Evolutionary conservation across 2,888 invertebrate genomes (phyloP), one percentile per base, ranked within the genome.

Genomic region (Chydorus sphaericus): DNA sequence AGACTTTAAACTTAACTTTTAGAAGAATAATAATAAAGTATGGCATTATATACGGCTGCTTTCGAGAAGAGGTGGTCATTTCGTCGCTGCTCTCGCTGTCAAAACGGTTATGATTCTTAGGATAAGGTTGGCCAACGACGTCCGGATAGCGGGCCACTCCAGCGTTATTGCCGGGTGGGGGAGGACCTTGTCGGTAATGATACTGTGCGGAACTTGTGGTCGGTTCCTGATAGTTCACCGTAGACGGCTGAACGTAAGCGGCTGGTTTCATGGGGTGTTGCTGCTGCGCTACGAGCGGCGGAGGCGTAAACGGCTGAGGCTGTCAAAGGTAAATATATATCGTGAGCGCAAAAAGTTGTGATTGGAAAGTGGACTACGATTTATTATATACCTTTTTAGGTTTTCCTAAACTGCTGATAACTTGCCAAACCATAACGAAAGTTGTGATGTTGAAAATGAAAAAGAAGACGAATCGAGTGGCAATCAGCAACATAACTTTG

Each of bases 381-480:
- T n/a, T 16, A 23, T 44, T 26, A 44, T n/a, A 3, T 16, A 44
- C 44, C 44, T 44, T 44, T 10, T 33, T 10, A 8, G 44, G 3
- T 44, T 8, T 14, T 5, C 26, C 26, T 10, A 44, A 44, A 8
- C n/a, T 10, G 23, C n/a, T 44, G 23, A 44, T 26, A 20, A 44
- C 23, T 20, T 14, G 14, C 14, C 28, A 28, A 23, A 44, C 20
- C 11, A 44, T 23, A 44, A 23, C 23, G 44, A 28, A 14, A 28
- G 28, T 14, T 23, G 20, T 20, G 20, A 52, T 36, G 52, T 52
- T 52, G 52, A 52, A 20, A 8, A 52, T 23, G 5, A 52, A 36
- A n/a, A 52, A 52, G 26, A 52, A 10, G 20, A 18, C 52, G n/a
- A 52, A 52, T n/a, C 52, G 52, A 3, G 52, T 18, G 1, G 26